Evolutionary conservation across 2,797 vertebrate genomes (phyloP).

Genomic region (Euphonia xanthogaster): DNA sequence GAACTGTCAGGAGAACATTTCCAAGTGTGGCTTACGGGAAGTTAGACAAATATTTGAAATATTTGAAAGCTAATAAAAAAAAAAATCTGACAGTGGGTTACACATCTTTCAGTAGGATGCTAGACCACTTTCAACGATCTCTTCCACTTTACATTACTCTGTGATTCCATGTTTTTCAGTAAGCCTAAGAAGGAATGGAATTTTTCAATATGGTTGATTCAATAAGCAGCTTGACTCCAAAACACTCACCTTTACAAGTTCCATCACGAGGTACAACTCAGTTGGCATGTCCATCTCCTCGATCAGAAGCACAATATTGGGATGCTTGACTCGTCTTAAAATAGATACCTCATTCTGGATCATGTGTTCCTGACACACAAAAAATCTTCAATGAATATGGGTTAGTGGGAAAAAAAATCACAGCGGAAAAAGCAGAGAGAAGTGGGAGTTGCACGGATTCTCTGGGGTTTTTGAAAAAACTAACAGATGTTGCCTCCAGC

Average conservation of each 20-base stretch:
- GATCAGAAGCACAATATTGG: constrained; percentile 95
- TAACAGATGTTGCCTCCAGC: neutral
- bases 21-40: neutral
- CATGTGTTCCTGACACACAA: constrained; percentile 90
- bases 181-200: neutral
- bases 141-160: neutral
- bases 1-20: neutral
- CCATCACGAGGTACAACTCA: constrained; percentile 96
- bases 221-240: neutral
- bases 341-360: constrained; percentile 97
- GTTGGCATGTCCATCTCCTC: constrained; percentile 94
- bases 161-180: neutral
- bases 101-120: neutral
- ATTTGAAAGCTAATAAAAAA: neutral
- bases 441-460: neutral
- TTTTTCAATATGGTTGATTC: neutral
- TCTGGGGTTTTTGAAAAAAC: neutral
- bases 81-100: neutral
- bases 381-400: neutral
- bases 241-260: constrained; percentile 90
- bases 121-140: neutral
- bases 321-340: constrained; percentile 94
- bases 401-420: neutral
- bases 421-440: neutral
- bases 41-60: neutral